phyloP scores from a whole-genome alignment of 1,140 invertebrate genomes.

The Episyrphus balteatus region DNA sequence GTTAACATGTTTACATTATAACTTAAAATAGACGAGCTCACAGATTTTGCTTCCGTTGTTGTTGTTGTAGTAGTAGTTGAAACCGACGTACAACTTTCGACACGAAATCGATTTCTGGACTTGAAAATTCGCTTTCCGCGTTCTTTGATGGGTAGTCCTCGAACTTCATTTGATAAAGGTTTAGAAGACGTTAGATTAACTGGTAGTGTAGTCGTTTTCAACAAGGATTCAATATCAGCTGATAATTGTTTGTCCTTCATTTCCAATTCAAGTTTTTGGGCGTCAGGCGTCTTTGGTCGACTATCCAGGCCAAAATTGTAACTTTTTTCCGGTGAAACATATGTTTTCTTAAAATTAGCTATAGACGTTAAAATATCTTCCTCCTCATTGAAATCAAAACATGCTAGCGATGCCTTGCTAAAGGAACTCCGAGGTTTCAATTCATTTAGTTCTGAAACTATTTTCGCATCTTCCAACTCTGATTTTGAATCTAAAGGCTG shows the following conservation, averaged over 20 bases:
- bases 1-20: too few relatives aligned
- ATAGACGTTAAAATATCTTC: conserved; percentile 22
- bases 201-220: conserved; percentile 8
- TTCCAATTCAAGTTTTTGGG: conserved; percentile 6
- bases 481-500: too few relatives aligned
- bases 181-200: not conserved
- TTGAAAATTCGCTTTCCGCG: conserved; percentile 33
- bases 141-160: conserved; percentile 25
- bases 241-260: conserved; percentile 9
- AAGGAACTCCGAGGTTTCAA: not conserved
- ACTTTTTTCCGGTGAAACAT: conserved; percentile 8
- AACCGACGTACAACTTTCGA: not conserved
- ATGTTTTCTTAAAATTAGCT: conserved; percentile 11
- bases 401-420: conserved; percentile 21
- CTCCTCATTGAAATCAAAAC: conserved; percentile 48
- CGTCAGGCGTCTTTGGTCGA: not conserved
- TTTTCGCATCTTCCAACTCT: conserved; percentile 27
- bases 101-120: conserved; percentile 14
- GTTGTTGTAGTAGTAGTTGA: conserved; percentile 8
- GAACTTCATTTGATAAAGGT: not conserved
- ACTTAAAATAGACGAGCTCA: not conserved
- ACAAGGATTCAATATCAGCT: conserved; percentile 7
- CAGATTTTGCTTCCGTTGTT: not conserved
- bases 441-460: conserved; percentile 9
- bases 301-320: not conserved